Percentiles rank a stretch among this genome's conserved stretches.
phyloP scores from a whole-genome alignment of 2,797 vertebrate species.

The Periophthalmus magnuspinnatus region DNA sequence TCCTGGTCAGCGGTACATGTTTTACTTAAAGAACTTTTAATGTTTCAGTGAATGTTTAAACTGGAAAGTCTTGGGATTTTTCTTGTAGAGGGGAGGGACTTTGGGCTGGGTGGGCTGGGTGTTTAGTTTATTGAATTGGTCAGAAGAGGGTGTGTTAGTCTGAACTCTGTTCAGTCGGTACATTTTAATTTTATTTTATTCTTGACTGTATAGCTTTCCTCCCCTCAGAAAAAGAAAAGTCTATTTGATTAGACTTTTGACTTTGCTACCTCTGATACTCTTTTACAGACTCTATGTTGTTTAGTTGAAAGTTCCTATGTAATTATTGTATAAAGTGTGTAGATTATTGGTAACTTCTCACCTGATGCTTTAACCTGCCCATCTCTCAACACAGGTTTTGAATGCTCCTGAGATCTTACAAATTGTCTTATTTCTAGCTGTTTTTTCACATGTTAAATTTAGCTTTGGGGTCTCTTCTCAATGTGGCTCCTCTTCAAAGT shows the following conservation, averaged over 20 bases:
- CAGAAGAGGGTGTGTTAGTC: slow-evolving; percentile 71
- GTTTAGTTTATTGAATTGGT: slow-evolving; percentile 40
- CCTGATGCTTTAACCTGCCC: slow-evolving; percentile 81
- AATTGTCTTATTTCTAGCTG: slow-evolving; percentile 67
- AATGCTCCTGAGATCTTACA: slow-evolving; percentile 72
- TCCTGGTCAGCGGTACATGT: slow-evolving; percentile 84
- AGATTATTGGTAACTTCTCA: slow-evolving; percentile 78
- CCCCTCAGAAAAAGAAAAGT: slow-evolving; percentile 76
- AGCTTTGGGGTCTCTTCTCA: slow-evolving; percentile 69
- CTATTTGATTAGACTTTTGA: slow-evolving; percentile 82
- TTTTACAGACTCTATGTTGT: slow-evolving; percentile 83
- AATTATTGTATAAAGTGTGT: slow-evolving; percentile 89
- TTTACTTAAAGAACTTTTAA: slow-evolving; percentile 83
- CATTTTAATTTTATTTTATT: slow-evolving; percentile 69
- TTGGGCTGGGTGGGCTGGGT: slow-evolving; percentile 39
- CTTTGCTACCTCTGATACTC: slow-evolving; percentile 94
- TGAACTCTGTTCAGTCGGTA: slow-evolving; percentile 83
- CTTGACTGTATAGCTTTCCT: slow-evolving; percentile 80
- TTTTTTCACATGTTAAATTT: slow-evolving; percentile 63
- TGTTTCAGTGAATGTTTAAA: slow-evolving; percentile 91
- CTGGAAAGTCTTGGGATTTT: slow-evolving; percentile 86
- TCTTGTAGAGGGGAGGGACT: slow-evolving; percentile 69
- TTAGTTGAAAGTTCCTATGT: slow-evolving; percentile 86
- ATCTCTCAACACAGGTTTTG: slow-evolving; percentile 83
- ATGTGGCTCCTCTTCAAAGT: slow-evolving; percentile 66